Evolutionary conservation across 2,797 vertebrate genomes (phyloP), one percentile per base, ranked within the genome.

Genomic region (Triplophysa yarkandensis): DNA sequence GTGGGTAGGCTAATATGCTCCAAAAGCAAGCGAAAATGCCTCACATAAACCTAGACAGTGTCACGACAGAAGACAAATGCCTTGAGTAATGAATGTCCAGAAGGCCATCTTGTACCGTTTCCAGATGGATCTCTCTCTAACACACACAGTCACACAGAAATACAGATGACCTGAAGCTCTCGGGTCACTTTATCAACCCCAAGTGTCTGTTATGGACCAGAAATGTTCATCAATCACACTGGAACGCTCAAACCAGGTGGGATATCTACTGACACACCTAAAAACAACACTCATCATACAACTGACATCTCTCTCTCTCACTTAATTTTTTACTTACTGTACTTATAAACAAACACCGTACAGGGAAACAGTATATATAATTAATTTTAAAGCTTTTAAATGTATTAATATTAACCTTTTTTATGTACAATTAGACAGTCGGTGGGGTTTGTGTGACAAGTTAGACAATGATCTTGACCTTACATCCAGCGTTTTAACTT

Each of bases 11-110:
- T 44, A 72, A 14, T 68, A 54, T 13, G 54, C 36, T 32, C 9
- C 28, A 61, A 60, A 46, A 46, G 48, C 13, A 71, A 52, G 44
- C 39, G 58, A 52, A 48, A 39, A 30, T 52, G 11, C 4, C 34
- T 63, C 46, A 41, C 21, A 57, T 21, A 50, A 39, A 21, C 23
- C 55, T 52, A 43, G 64, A 46, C 30, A 43, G 23, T 25, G 28
- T 63, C n/a, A n/a, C n/a, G 55, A 21, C 57, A 69, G 21, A 57
- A 75, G 72, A 71, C 65, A 69, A 80, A 77, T 65, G 44, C 52
- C 68, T 76, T 71, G 52, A 57, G 43, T 68, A 68, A 78, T 55
- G 28, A 71, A 39, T 62, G 60, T 72, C 70, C 70, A 52, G 44
- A 72, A 52, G 58, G 44, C 62, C 57, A 71, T 66, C 32, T 52